These are phyloP conservation scores for Hypotaenidia philippensis DNA, from an alignment of 2,797 vertebrate species.

Conservation along the genomic window DNA sequence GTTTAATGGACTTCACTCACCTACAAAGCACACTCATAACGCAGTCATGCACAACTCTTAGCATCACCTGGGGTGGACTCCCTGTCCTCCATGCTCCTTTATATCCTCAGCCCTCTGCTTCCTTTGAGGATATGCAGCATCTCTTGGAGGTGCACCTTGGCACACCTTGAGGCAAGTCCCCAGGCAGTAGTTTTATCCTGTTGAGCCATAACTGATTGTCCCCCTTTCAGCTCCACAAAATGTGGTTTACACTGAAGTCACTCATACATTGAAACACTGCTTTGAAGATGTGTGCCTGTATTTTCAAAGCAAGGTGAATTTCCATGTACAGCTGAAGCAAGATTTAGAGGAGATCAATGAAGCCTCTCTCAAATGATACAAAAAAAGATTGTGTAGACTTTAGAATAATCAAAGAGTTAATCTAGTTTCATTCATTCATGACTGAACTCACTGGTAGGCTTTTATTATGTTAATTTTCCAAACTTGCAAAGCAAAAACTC, in stretches of 20 bases:
- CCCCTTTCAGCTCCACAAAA: not conserved
- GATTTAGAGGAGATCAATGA: slow-evolving; percentile 53
- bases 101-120: not conserved
- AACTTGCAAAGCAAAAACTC: slow-evolving; percentile 75
- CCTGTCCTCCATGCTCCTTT: not conserved
- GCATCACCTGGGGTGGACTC: not conserved
- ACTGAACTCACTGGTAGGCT: slow-evolving; percentile 64
- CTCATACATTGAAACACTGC: not conserved
- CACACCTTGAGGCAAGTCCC: not conserved
- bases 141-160: not conserved
- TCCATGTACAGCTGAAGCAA: slow-evolving; percentile 9
- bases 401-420: slow-evolving; percentile 78
- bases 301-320: slow-evolving; percentile 50
- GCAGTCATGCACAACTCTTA: not conserved
- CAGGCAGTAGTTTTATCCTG: not conserved
- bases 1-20: not conserved
- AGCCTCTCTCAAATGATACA: slow-evolving; percentile 11
- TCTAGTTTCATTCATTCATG: slow-evolving; percentile 62
- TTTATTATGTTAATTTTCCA: slow-evolving; percentile 81
- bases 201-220: not conserved
- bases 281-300: not conserved
- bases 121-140: not conserved
- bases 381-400: slow-evolving; percentile 34
- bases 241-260: not conserved
- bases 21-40: not conserved